These are phyloP conservation scores for Apostichopus japonicus DNA, from an alignment of 35 echinoderm and acorn worm species.

Conservation along the genomic window DNA sequence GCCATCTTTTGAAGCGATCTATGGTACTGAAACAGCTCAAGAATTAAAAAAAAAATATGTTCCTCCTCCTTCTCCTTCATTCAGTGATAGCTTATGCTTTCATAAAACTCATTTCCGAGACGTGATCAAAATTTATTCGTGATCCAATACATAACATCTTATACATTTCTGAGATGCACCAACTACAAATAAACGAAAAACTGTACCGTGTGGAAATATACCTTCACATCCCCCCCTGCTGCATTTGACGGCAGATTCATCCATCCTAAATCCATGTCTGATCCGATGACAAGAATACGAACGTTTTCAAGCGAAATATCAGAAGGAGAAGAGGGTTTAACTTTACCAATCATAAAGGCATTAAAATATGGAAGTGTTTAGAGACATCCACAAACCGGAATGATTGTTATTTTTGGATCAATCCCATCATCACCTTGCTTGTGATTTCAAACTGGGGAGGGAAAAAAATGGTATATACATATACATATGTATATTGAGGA, in stretches of 20 bases:
- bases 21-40: too few species aligned
- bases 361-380: conserved; percentile 52
- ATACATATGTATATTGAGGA: too few species aligned
- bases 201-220: conserved; percentile 1
- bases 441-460: neutral
- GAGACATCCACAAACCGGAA: neutral
- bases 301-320: neutral
- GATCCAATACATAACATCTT: too few species aligned
- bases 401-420: conserved; percentile 28
- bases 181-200: conserved; percentile 39
- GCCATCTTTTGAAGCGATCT: too few species aligned
- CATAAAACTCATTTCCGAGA: too few species aligned
- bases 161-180: neutral
- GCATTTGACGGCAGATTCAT: neutral
- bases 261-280: conserved; percentile 34
- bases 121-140: too few species aligned
- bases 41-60: too few species aligned
- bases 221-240: neutral
- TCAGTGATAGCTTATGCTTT: too few species aligned
- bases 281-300: conserved; percentile 34
- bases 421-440: neutral
- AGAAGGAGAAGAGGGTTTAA: conserved; percentile 4
- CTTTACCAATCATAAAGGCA: conserved; percentile 30
- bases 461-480: neutral
- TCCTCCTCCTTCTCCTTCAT: too few species aligned